Evolutionary conservation across 1,140 invertebrate genomes (phyloP), one percentile per base, ranked within the genome.

Genomic region (Macrobrachium rosenbergii): DNA sequence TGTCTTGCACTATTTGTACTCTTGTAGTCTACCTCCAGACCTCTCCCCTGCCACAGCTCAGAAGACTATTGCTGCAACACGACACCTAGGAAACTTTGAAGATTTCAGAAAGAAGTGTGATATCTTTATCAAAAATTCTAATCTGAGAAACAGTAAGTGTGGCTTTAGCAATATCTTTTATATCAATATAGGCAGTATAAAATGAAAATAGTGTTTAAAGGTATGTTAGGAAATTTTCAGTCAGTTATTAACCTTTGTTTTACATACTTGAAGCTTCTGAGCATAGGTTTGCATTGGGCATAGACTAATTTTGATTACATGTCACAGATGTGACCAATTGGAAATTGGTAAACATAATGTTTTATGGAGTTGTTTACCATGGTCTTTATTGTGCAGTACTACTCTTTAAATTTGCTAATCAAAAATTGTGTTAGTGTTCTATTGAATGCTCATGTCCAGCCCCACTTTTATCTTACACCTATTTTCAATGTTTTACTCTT

Each of bases 1-100:
- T 17, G 92, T 94, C 72, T 91, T 95, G 16, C 93, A 95, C 91
- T 95, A 93, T 91, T 90, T 95, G 14, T 95, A 95, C 90, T 92
- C 94, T n/a, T 94, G 95, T 90, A 94, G 94, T 88, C 91, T 95
- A 89, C 94, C 94, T 16, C 59, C 91, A 37, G 92, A 92, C 85
- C 90, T 95, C 73, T 92, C 93, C 28, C 94, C 94, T 90, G 91
- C 92, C 60, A 93, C 93, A 8, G 94, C 94, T 43, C 92, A 92
- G 83, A 92, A 93, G 79, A 93, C 94, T 63, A 93, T 95, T 17
- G 92, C 92, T 90, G 91, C 92, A 78, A 92, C 93, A 59, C 90
- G 92, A 67, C 91, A 92, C 69, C 91, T 94, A 80, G 92, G 92
- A 6, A 93, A 93, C 58, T 92, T 95, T 83, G 92, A 91, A 28